Conservation (phyloP, 2,797 vertebrate species). For the Diplodus sargus region DNA sequence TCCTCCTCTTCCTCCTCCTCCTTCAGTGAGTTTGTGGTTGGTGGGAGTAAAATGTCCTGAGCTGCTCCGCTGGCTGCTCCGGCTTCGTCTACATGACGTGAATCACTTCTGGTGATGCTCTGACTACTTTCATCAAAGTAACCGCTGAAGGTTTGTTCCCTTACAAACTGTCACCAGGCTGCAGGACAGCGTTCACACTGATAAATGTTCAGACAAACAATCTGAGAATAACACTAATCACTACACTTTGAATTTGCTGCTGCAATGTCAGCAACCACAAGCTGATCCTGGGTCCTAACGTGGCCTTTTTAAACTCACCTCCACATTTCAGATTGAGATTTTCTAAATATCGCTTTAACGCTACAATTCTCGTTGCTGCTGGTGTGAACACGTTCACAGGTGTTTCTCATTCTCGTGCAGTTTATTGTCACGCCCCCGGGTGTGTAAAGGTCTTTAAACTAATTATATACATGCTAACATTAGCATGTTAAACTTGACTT, state of each 20-base stretch:
- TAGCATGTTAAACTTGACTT: not conserved
- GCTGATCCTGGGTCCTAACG: not conserved
- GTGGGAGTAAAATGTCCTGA: conserved; percentile 80
- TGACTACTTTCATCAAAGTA: not conserved
- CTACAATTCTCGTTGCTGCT: no score
- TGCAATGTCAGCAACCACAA: not conserved
- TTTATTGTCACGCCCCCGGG: no score
- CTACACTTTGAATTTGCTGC: no score
- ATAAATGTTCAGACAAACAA: not conserved
- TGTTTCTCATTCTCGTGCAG: no score
- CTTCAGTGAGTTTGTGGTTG: conserved; percentile 66
- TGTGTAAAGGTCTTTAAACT: no score
- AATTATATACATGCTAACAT: not conserved
- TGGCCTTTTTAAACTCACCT: not conserved
- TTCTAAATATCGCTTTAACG: no score
- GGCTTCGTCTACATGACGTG: conserved; percentile 2
- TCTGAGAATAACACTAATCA: no score
- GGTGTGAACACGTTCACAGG: no score
- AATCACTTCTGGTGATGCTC: not conserved
- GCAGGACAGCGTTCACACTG: not conserved
- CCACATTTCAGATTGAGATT: no score
- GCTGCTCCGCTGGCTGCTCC: conserved; percentile 31
- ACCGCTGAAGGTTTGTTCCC: conserved; percentile 2
- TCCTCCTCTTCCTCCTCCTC: conserved; percentile 21
- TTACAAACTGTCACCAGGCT: not conserved